Evolutionary conservation across 2,797 vertebrate genomes (phyloP).

Genomic region (Oophaga sylvatica): DNA sequence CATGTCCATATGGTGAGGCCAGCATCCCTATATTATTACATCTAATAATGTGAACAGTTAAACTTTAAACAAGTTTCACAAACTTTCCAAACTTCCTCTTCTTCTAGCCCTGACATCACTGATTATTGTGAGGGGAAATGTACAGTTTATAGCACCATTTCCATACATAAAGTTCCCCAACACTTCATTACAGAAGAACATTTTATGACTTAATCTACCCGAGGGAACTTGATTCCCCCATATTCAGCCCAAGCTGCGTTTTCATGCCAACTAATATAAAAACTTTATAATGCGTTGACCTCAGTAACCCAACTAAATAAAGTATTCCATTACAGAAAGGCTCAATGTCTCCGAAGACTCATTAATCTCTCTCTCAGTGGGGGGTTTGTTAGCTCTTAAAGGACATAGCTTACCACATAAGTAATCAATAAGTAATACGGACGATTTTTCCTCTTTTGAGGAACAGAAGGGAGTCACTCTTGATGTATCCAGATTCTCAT

Average conservation of each 20-base stretch:
- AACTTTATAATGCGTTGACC: conserved; percentile 43
- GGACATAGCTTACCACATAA: conserved; percentile 22
- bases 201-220: conserved; percentile 15
- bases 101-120: background rate
- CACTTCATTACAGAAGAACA: conserved; percentile 22
- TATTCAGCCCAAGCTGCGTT: background rate
- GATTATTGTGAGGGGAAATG: conserved; percentile 1
- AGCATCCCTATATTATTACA: background rate
- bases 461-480: conserved; percentile 40
- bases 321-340: conserved; percentile 36
- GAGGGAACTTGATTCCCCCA: background rate
- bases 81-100: background rate
- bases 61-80: background rate
- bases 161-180: conserved; percentile 11
- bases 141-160: conserved; percentile 2
- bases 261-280: conserved; percentile 16
- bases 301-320: conserved; percentile 40
- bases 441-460: conserved; percentile 22
- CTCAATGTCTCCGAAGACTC: conserved; percentile 15
- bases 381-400: conserved; percentile 36
- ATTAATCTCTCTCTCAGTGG: conserved; percentile 48
- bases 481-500: conserved; percentile 55
- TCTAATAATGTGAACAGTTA: background rate
- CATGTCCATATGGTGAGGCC: background rate
- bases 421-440: conserved; percentile 53